phyloP scores from a whole-genome alignment of 2,113 vertebrate species.

The Equus quagga region DNA sequence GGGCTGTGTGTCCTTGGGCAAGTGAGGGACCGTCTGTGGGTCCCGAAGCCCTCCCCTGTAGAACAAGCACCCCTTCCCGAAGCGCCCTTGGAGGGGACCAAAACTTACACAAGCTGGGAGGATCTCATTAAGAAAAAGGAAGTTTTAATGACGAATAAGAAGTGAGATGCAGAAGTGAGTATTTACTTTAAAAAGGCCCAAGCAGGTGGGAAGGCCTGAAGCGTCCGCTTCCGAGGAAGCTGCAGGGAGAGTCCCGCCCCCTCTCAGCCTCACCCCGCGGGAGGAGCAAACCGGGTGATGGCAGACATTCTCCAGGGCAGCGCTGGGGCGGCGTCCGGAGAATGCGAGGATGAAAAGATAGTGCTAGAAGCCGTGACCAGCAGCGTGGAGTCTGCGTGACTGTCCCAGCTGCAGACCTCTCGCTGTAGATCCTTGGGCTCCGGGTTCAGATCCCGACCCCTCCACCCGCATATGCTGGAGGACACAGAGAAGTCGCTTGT shows the following conservation, averaged over 20 bases:
- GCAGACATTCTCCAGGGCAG: too few relatives aligned
- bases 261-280: not conserved
- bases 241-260: too few relatives aligned
- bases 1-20: not conserved
- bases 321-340: not conserved
- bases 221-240: not conserved
- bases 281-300: fast-evolving
- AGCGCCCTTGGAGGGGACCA: not conserved
- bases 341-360: too few relatives aligned
- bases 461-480: not conserved
- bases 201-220: not conserved
- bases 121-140: not conserved
- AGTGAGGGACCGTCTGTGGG: not conserved
- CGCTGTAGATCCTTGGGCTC: not conserved
- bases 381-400: fast-evolving
- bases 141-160: not conserved
- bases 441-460: not conserved
- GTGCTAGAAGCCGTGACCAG: too few relatives aligned
- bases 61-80: not conserved
- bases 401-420: not conserved
- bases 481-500: not conserved
- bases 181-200: not conserved
- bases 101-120: not conserved
- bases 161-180: too few relatives aligned
- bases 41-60: not conserved